phyloP scores from a whole-genome alignment of 2,113 vertebrate genomes.

The Ifrita kowaldi region DNA sequence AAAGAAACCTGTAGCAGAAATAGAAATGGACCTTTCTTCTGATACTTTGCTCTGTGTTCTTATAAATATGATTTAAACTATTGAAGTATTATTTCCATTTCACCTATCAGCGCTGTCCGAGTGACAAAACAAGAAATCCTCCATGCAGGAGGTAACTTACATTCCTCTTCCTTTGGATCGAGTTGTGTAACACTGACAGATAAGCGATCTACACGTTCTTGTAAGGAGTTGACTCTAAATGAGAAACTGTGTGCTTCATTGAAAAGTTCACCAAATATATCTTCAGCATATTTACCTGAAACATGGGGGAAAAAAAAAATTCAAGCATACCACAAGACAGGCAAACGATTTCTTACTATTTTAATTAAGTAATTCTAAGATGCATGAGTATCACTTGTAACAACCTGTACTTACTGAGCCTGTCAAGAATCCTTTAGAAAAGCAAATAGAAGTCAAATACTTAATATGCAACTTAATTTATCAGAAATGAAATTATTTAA shows the following conservation, averaged over 20 bases:
- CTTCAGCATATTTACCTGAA: conserved; percentile 98
- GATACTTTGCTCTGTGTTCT: neutral
- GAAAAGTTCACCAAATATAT: conserved; percentile 97
- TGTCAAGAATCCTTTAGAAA: neutral
- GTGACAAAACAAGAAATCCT: neutral
- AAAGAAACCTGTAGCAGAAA: neutral
- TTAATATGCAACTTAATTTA: neutral
- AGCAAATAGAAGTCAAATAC: neutral
- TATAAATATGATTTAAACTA: neutral
- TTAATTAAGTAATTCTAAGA: neutral
- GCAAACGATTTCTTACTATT: neutral
- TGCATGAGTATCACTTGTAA: neutral
- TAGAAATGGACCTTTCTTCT: neutral
- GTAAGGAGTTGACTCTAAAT: conserved; percentile 97
- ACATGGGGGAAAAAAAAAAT: neutral
- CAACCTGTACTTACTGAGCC: neutral
- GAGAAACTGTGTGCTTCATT: conserved; percentile 98
- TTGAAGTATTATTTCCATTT: neutral
- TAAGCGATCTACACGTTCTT: conserved; percentile 95
- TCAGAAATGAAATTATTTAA: neutral
- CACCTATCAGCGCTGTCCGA: neutral
- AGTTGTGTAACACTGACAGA: conserved; percentile 98
- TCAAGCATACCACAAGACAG: neutral
- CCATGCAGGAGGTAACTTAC: conserved; percentile 77
- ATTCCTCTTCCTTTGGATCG: conserved; percentile 96